phyloP scores from a whole-genome alignment of 2,797 vertebrate genomes.

The Aeoliscus strigatus region DNA sequence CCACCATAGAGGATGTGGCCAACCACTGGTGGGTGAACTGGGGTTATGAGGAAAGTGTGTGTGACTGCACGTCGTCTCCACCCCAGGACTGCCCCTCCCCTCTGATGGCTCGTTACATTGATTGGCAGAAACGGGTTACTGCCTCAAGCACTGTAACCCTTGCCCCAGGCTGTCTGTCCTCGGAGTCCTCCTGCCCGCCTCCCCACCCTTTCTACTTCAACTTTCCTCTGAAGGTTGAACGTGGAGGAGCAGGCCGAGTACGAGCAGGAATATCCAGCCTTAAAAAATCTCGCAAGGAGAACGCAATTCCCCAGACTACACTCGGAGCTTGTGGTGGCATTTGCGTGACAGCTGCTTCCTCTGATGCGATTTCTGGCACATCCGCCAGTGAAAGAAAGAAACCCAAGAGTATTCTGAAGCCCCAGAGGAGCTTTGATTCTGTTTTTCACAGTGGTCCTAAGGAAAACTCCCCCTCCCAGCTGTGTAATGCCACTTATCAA shows the following conservation, averaged over 20 bases:
- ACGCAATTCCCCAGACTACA: slow-evolving; percentile 66
- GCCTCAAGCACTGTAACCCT: slow-evolving; percentile 23
- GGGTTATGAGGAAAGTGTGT: slow-evolving; percentile 79
- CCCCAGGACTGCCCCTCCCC: slow-evolving; percentile 78
- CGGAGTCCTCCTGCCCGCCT: slow-evolving; percentile 29
- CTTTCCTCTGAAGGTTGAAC: slow-evolving; percentile 50
- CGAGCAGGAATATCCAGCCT: slow-evolving; percentile 57
- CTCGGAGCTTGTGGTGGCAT: slow-evolving; percentile 33
- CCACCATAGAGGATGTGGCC: slow-evolving; percentile 82
- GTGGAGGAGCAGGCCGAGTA: slow-evolving; percentile 23
- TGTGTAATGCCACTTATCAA: slow-evolving; percentile 19
- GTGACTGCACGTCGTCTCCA: slow-evolving; percentile 73
- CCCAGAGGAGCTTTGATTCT: slow-evolving; percentile 74
- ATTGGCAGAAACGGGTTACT: slow-evolving; percentile 76
- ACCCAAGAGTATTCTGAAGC: slow-evolving; percentile 78
- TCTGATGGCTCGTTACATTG: slow-evolving; percentile 80
- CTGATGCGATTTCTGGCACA: slow-evolving; percentile 17
- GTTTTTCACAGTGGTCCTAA: slow-evolving; percentile 50
- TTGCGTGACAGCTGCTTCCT: slow-evolving; percentile 27
- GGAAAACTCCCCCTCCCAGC: slow-evolving; percentile 39
- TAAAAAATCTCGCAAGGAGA: slow-evolving; percentile 79
- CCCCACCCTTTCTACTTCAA: slow-evolving; percentile 55
- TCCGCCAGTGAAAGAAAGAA: slow-evolving; percentile 59
- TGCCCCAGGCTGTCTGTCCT: slow-evolving; percentile 22
- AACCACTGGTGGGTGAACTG: slow-evolving; percentile 89